Base-by-base conservation (phyloP, 1,140 invertebrate genomes). In the Doryteuthis pealeii region DNA sequence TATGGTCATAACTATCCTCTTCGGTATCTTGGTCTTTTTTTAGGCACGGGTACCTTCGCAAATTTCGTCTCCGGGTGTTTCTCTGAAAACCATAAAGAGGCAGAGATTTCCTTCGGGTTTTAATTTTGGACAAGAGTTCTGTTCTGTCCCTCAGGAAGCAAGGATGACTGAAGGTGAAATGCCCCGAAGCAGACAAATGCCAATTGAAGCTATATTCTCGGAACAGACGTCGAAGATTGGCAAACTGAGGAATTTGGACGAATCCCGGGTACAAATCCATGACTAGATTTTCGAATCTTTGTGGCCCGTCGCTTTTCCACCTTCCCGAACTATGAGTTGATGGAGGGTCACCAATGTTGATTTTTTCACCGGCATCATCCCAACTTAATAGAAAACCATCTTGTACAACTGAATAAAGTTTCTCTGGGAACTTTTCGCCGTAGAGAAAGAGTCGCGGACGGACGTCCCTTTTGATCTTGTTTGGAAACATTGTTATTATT, bases 191-290 rank as follows among this genome's bases (percentile, higher is more conserved):
- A 14, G 78, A 58, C 31, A 81, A 67, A 28, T 71, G 74, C 78
- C 81, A 83, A 33, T 78, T 72, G 70, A 84, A 84, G 18, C 75
- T 76, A 74, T 84, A 84, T 68, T 83, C 82, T 33, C 83, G 74
- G 62, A 83, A 82, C 1, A 84, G 74, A 30, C 83, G 74, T 10
- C 82, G 65, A 0, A 84, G 70, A 71, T 84, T 84, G 32, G 74
- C 75, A 76, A 83, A 83, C 14, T 72, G 65, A 8, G 80, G 54
- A 32, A 83, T 83, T 71, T 83, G 80, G 18, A 83, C 77, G 73
- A 84, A 84, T 6, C 82, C 82, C 14, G 83, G 83, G 54, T 84
- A 84, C 31, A 74, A 72, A 22, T 72, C 40, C 81, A 81, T 81
- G 1, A 84, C 80, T 40, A 79, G 73, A 22, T 70, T 54, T 43